Conservation (phyloP, 1,140 invertebrate genomes). For the Hormaphis cornu region DNA sequence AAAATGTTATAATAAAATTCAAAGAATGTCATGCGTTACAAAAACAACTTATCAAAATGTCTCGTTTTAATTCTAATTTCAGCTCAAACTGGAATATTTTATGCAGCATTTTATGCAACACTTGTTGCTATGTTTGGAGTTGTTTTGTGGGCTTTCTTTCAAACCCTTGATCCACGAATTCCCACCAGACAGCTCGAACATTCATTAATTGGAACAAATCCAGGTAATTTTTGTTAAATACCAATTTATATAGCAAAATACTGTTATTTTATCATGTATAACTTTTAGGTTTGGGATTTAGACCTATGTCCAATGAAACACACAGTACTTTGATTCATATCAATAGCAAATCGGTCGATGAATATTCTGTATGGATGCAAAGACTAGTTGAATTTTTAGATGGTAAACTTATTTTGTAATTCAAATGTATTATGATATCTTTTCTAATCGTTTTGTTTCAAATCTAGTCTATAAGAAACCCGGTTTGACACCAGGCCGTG, state of each 20-base stretch:
- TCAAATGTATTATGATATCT: neutral
- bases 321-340: conserved; percentile 92
- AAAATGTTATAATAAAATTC: no score
- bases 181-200: conserved; percentile 72
- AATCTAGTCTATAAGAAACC: conserved; percentile 56
- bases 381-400: conserved; percentile 62
- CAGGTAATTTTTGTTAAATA: conserved; percentile 50
- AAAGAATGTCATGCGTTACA: no score
- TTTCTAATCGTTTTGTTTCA: neutral
- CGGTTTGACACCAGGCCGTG: conserved; percentile 53
- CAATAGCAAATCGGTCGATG: conserved; percentile 60
- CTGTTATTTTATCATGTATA: conserved; percentile 21
- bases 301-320: conserved; percentile 78
- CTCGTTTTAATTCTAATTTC: conserved; percentile 43
- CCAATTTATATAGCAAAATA: conserved; percentile 17
- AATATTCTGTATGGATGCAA: conserved; percentile 66
- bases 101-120: conserved; percentile 73
- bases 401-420: conserved; percentile 46
- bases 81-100: conserved; percentile 87
- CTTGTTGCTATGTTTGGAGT: conserved; percentile 56
- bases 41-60: no score
- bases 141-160: conserved; percentile 84
- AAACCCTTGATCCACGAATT: conserved; percentile 75
- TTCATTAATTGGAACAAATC: conserved; percentile 84
- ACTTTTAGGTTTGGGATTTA: conserved; percentile 74